phyloP scores from a whole-genome alignment of 2,888 invertebrate species.

The Eubasilissa splendida region DNA sequence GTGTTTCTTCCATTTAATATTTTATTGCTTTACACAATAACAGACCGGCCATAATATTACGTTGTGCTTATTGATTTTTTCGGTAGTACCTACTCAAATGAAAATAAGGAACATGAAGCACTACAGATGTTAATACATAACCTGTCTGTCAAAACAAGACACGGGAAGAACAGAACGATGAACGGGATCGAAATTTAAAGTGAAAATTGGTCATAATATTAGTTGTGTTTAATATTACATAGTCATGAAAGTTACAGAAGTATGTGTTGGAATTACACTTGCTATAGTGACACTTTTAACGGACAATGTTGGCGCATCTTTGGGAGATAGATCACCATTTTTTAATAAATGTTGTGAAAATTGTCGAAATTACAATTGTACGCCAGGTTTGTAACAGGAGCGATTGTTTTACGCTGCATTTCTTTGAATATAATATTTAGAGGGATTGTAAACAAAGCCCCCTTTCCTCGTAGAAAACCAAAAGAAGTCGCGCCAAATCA shows the following conservation, averaged over 20 bases:
- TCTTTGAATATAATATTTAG: too few species aligned
- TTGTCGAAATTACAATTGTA: constrained; percentile 67
- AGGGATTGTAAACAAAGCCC: too few species aligned
- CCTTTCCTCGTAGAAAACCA: too few species aligned
- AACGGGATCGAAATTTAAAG: constrained; percentile 27
- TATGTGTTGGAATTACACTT: constrained; percentile 22
- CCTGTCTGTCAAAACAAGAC: constrained; percentile 39
- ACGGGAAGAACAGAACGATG: neutral
- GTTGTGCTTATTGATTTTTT: too few species aligned
- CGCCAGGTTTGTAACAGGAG: constrained; percentile 62
- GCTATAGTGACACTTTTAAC: constrained; percentile 24
- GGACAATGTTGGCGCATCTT: constrained; percentile 61
- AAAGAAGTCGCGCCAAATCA: too few species aligned
- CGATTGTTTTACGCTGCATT: neutral
- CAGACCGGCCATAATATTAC: too few species aligned
- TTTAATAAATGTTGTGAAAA: constrained; percentile 69
- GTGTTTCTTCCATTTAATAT: too few species aligned
- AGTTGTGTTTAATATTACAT: neutral
- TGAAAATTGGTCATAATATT: constrained; percentile 2
- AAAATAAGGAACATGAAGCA: neutral
- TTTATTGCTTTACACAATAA: too few species aligned
- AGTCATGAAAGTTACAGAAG: constrained; percentile 26
- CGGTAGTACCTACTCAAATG: neutral
- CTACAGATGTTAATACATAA: neutral
- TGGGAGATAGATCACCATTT: constrained; percentile 70